Base-by-base conservation (phyloP, 2,888 invertebrate species). In the Melinaea marsaeus region DNA sequence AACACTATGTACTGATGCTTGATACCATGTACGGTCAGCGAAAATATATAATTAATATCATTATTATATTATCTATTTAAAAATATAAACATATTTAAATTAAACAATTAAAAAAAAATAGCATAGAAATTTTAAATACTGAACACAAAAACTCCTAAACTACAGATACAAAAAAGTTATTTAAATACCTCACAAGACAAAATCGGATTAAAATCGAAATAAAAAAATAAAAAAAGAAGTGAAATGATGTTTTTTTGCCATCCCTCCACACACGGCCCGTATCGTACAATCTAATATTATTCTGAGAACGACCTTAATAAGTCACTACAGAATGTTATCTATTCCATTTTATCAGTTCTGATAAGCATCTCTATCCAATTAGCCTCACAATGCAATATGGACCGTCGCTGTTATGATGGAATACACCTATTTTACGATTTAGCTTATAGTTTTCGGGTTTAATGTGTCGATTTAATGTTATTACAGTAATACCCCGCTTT, bases 261-360 rank as follows among this genome's bases (percentile, higher is more conserved):
- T 60, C 72, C 67, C 65, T 65, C 69, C 84, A 81, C 84, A 85
- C 84, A 83, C 85, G 79, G 79, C 68, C 74, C 81, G 82, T 90
- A 90, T 90, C 90, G 81, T 76, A 69, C 84, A 81, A 91, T 91
- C 91, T 91, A 91, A 91, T 91, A 91, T 91, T 91, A 91, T 91
- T 91, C 91, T 91, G 91, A 90, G 91, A 91, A 91, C 90, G 89
- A 86, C 91, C 91, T 91, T 91, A 91, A 91, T 91, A 91, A 91
- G 91, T 91, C 91, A 91, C 86, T 89, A 90, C 89, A 91, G 91
- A 91, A 91, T 91, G 91, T 91, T 91, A 91, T 91, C 91, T 91
- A 84, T 85, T 84, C 86, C 90, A 90, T 91, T 91, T 91, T 91
- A 91, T 91, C 91, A 82, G 76, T 69, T 65, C 74, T 78, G 91